phyloP scores from a whole-genome alignment of 2,113 vertebrate genomes.

The Gallinago media region DNA sequence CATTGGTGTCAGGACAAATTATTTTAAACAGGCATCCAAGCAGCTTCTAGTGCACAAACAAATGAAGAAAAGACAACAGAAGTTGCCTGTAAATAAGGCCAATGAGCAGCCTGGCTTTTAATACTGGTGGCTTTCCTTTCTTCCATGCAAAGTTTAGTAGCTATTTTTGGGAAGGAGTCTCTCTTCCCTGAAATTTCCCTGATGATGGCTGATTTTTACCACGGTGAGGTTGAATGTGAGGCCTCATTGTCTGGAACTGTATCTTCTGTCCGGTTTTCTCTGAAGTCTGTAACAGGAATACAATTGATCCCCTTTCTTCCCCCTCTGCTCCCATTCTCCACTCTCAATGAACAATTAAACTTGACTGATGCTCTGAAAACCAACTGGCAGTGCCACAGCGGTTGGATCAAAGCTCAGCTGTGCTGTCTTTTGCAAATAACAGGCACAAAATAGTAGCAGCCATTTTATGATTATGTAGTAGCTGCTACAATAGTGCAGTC shows the following conservation, averaged over 20 bases:
- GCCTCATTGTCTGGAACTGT: background rate
- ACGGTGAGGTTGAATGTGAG: background rate
- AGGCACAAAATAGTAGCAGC: background rate
- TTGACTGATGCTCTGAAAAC: background rate
- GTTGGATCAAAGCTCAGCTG: background rate
- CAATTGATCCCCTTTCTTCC: background rate
- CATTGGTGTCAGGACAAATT: background rate
- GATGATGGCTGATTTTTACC: background rate
- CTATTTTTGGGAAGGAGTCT: background rate
- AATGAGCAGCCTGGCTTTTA: background rate
- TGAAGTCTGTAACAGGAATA: background rate
- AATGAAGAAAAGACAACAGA: background rate
- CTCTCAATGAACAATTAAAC: background rate
- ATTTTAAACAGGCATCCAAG: background rate
- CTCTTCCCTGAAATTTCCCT: background rate
- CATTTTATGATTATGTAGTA: background rate
- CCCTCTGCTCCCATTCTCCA: background rate
- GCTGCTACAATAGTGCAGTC: background rate
- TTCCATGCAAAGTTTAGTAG: background rate
- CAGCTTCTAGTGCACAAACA: background rate
- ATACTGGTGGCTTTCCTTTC: background rate
- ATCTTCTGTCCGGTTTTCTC: background rate
- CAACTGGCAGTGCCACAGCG: background rate
- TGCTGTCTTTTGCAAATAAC: background rate
- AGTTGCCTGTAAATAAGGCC: background rate